Base-by-base conservation (phyloP, 2,113 vertebrate species). In the Corythornis madagascariensis region DNA sequence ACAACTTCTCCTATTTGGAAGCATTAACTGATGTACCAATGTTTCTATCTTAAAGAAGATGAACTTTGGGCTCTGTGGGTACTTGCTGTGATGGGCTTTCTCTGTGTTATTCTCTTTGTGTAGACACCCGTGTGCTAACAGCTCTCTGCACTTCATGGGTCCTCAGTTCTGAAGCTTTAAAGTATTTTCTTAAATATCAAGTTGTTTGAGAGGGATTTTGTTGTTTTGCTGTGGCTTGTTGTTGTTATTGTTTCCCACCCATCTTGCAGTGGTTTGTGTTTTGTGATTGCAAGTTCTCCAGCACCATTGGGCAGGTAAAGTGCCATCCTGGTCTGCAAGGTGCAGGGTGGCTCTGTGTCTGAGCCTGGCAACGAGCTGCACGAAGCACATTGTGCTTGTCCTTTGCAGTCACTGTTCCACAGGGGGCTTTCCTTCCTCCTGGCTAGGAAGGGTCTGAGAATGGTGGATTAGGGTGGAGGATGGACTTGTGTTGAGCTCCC, bases 241-340 rank as follows among this genome's bases (percentile, higher is more conserved):
- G 31, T 8, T 57, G 38, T 38, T 38, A 38, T 38, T 38, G 38
- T 38, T 38, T 38, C 38, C 38, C 38, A 38, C 38, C 38, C 9
- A 9, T 38, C 38, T 85, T 29, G 42, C 33, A 8, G 50, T 21
- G 22, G 18, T 52, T 91, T 57, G 28, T 71, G 12, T 25, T 40
- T 6, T 2, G 31, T 11, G 43, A 33, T 7, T 29, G 31, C 56
- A 47, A 64, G 40, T 60, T 69, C 61, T 82, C 1, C 35, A 59
- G 69, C 24, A 17, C 0, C 10, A 0, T 1, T 21, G 74, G 53
- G 2, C 4, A 4, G 43, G 38, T 28, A 1, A 55, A 40, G 52
- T 16, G 7, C 15, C 31, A 10, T 19, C 59, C 73, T 29, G 48
- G 10, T 29, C 35, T 15, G 15, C 11, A 7, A 1, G 5, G 1